Evolutionary conservation across 2,113 vertebrate genomes (phyloP), one percentile per base, ranked within the genome.

Genomic region (Crotalus helleri): DNA sequence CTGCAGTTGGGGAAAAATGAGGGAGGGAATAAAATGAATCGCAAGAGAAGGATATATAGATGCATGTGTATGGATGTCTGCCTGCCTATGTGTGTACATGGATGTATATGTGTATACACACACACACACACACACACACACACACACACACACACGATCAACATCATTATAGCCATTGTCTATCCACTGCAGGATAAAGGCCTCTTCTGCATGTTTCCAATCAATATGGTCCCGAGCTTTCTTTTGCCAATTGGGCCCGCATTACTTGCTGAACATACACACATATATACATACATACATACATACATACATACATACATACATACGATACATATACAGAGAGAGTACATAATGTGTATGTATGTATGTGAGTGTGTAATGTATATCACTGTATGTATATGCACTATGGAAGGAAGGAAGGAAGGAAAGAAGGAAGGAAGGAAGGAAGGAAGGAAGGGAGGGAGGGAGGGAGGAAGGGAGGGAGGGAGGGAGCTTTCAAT

Each of bases 41-140:
- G 2, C 69, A 39, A 81, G 15, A 74, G 69, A 39, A 64, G 26
- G 11, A 69, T 69, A 5, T 69, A n/a, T 15, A 69, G 23, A 59
- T 3, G 24, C 24, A 26, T 24, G 61, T n/a, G 11, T 64, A 5
- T n/a, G 61, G 11, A 12, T 69, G 61, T 69, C 26, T 69, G 26
- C 29, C 11, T n/a, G 26, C 29, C 11, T n/a, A 29, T n/a, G 29
- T 69, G 26, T 5, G 11, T 4, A 0, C 2, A 0, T n/a, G 10
- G 26, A 26, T 64, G n/a, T n/a, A 64, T 61, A 26, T 59, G 58
- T 59, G 7, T 4, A 64, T 23, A 59, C 23, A 59, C 23, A 59
- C 29, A 64, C 61, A 64, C 29, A 61, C 39, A 39, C 10, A 61
- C 10, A 61, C 59, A 59, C 23, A 24, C 3, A n/a, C 29, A 64